These are phyloP conservation scores for Nomada lathburiana DNA, from an alignment of 2,888 invertebrate genomes.

Conservation along the genomic window DNA sequence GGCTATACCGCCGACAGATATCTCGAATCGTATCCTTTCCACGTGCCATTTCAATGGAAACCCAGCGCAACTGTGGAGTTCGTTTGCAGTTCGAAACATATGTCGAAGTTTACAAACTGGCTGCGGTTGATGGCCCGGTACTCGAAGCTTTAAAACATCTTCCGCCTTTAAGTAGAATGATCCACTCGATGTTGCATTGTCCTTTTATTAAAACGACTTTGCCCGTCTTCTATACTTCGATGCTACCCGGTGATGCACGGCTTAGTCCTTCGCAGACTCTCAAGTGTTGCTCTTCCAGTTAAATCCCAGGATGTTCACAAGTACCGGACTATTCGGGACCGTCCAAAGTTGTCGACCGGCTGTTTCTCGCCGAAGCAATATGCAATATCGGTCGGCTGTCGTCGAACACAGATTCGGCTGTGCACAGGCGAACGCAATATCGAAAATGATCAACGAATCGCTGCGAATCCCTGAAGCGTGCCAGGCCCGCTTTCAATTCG, in stretches of 20 bases:
- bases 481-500: slow-evolving; percentile 46
- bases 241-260: too few relatives aligned
- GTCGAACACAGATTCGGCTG: not conserved
- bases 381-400: slow-evolving; percentile 1
- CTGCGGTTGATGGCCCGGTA: not conserved
- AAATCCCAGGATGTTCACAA: too few relatives aligned
- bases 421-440: slow-evolving; percentile 27
- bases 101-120: not conserved
- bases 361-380: not conserved
- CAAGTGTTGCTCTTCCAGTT: too few relatives aligned
- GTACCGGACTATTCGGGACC: too few relatives aligned
- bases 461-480: slow-evolving; percentile 36
- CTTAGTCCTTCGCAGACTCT: too few relatives aligned
- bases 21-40: not conserved
- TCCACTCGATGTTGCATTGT: not conserved
- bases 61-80: not conserved
- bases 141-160: not conserved
- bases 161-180: not conserved
- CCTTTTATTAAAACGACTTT: too few relatives aligned
- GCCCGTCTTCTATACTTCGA: too few relatives aligned
- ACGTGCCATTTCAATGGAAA: not conserved
- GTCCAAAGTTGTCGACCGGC: too few relatives aligned
- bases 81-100: not conserved
- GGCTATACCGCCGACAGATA: slow-evolving; percentile 10
- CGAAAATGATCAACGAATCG: slow-evolving; percentile 27